phyloP scores from a whole-genome alignment of 2,888 invertebrate genomes.

The Priapulus caudatus region DNA sequence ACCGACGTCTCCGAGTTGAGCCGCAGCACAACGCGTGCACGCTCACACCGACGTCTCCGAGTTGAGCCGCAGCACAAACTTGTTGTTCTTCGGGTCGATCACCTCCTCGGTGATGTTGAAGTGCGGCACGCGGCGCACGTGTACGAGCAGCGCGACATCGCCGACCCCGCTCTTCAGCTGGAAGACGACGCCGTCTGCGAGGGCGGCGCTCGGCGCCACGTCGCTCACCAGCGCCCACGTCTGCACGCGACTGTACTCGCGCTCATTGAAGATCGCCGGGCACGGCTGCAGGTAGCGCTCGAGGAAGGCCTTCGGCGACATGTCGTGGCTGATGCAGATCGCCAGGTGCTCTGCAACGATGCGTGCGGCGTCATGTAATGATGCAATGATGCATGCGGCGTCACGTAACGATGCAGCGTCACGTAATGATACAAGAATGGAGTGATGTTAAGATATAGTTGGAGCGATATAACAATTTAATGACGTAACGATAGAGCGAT shows the following conservation, averaged over 20 bases:
- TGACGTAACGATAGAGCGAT: no score
- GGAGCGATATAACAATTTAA: no score
- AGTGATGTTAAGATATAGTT: no score
- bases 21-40: slow-evolving; percentile 76
- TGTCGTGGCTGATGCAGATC: slow-evolving; percentile 78
- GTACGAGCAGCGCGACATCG: slow-evolving; percentile 79
- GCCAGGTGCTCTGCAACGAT: slow-evolving; percentile 66
- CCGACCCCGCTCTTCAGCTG: slow-evolving; percentile 52
- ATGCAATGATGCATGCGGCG: no score
- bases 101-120: slow-evolving; percentile 91
- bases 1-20: slow-evolving; percentile 94
- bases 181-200: slow-evolving; percentile 71
- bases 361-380: no score
- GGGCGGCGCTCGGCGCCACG: slow-evolving; percentile 70
- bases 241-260: slow-evolving; percentile 55
- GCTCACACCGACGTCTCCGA: slow-evolving; percentile 84
- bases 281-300: slow-evolving; percentile 79
- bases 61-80: slow-evolving; percentile 82
- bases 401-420: no score
- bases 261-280: slow-evolving; percentile 59
- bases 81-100: slow-evolving; percentile 86
- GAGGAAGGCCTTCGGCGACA: slow-evolving; percentile 85
- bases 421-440: no score
- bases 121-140: slow-evolving; percentile 73
- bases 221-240: slow-evolving; percentile 94